A percentile compares a stretch with the other conserved stretches of the same genome.
phyloP scores from a whole-genome alignment of 2,888 invertebrate species.

The Ypsolopha scabrella region DNA sequence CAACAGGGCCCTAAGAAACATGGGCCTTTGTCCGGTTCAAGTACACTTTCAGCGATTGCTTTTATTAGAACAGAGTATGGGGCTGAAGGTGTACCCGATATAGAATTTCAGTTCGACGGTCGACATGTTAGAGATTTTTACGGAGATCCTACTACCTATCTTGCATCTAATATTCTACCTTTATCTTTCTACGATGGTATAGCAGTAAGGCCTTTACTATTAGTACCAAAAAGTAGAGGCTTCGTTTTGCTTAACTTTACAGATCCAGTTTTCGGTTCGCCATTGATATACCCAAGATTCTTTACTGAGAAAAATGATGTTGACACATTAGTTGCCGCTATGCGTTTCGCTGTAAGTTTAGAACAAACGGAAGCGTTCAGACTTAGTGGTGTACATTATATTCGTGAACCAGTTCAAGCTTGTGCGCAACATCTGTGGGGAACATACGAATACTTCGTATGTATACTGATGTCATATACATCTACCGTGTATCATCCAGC shows the following conservation, averaged over 20 bases:
- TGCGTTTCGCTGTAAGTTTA: constrained; percentile 69
- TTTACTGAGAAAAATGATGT: constrained; percentile 75
- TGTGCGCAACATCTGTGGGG: constrained; percentile 71
- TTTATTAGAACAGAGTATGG: constrained; percentile 71
- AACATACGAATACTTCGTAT: constrained; percentile 75
- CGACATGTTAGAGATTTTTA: constrained; percentile 68
- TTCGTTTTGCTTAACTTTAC: constrained; percentile 72
- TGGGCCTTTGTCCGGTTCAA: constrained; percentile 68
- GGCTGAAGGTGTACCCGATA: constrained; percentile 66
- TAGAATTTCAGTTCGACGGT: constrained; percentile 76
- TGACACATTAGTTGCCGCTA: constrained; percentile 70
- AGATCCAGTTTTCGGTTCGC: constrained; percentile 79
- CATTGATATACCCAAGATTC: constrained; percentile 79
- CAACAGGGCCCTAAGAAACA: constrained; percentile 37
- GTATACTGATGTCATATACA: constrained; percentile 74
- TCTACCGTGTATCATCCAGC: constrained; percentile 78
- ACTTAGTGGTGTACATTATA: constrained; percentile 64
- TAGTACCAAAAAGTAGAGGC: constrained; percentile 75
- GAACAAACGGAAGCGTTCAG: constrained; percentile 72
- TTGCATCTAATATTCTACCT: constrained; percentile 61
- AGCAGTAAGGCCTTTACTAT: constrained; percentile 71
- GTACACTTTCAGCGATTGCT: constrained; percentile 66
- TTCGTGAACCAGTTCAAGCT: constrained; percentile 69
- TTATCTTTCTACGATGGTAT: constrained; percentile 74
- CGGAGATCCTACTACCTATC: constrained; percentile 63